A percentile compares a stretch with the other conserved stretches of the same genome.
phyloP scores from a whole-genome alignment of 2,113 vertebrate species.

The Mystacornis crossleyi region DNA sequence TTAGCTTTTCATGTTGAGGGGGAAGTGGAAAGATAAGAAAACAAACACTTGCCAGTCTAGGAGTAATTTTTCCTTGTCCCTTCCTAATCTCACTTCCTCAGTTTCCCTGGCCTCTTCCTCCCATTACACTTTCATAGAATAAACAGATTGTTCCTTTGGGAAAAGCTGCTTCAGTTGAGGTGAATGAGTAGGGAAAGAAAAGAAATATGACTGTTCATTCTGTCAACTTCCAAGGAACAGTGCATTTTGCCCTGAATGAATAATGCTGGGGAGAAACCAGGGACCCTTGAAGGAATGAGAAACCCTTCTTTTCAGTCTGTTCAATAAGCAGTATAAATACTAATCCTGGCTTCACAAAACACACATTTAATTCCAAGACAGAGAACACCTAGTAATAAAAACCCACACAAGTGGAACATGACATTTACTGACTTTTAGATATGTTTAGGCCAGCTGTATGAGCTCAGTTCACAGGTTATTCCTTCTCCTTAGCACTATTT shows the following conservation, averaged over 20 bases:
- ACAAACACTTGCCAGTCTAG: not conserved
- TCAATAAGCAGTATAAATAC: not conserved
- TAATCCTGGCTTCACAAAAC: not conserved
- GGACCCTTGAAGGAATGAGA: not conserved
- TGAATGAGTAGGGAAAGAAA: not conserved
- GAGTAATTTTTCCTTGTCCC: not conserved
- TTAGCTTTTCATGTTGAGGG: not conserved
- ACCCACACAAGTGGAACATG: not conserved
- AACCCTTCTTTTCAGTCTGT: not conserved
- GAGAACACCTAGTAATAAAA: not conserved
- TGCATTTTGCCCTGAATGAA: not conserved
- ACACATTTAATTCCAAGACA: not conserved
- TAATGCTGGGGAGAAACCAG: not conserved
- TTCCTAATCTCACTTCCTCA: not conserved
- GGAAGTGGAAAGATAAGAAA: not conserved
- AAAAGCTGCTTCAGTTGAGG: not conserved
- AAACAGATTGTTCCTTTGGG: not conserved
- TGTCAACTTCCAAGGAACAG: conserved; percentile 5
- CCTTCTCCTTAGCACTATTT: not conserved
- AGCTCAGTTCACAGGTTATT: not conserved
- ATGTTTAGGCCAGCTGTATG: not conserved
- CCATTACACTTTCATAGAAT: not conserved
- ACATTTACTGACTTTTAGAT: not conserved
- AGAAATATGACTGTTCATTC: not conserved
- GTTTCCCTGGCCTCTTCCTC: not conserved